phyloP scores from a whole-genome alignment of 2,888 invertebrate genomes.

The Orthosia cruda region DNA sequence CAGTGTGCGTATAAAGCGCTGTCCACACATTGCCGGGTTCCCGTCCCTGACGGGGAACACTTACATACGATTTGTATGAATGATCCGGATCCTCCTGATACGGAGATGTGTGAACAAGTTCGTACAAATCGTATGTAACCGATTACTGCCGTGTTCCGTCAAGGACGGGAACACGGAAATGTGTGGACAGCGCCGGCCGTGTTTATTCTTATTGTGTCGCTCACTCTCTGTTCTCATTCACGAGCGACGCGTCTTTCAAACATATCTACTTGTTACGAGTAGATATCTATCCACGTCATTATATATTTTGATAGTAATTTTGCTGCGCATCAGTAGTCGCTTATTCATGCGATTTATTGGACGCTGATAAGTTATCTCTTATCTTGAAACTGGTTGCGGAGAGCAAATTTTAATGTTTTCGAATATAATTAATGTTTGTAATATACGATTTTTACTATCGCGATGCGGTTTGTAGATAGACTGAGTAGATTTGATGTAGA shows the following conservation, averaged over 20 bases:
- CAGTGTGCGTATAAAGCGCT: no score
- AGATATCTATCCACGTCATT: slow-evolving; percentile 12
- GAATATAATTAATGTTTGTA: background rate
- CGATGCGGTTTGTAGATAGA: background rate
- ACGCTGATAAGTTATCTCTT: slow-evolving; percentile 1
- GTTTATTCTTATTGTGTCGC: slow-evolving; percentile 16
- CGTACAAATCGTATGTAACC: no score
- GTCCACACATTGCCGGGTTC: no score
- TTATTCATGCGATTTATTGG: slow-evolving; percentile 10
- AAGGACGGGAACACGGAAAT: no score
- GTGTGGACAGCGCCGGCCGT: background rate
- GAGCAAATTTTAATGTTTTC: background rate
- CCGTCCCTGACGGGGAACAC: no score
- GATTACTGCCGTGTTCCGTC: no score
- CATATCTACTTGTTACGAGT: slow-evolving; percentile 11
- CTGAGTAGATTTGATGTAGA: background rate
- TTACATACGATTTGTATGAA: no score
- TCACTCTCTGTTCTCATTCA: background rate
- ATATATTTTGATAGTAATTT: slow-evolving; percentile 4
- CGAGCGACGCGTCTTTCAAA: background rate
- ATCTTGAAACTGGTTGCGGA: slow-evolving; percentile 17
- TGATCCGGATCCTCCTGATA: no score
- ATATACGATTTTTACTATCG: background rate
- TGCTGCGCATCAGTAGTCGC: background rate
- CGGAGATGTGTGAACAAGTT: no score